Evolutionary conservation across 2,113 vertebrate species (phyloP).

Genomic region (Prunella himalayana): DNA sequence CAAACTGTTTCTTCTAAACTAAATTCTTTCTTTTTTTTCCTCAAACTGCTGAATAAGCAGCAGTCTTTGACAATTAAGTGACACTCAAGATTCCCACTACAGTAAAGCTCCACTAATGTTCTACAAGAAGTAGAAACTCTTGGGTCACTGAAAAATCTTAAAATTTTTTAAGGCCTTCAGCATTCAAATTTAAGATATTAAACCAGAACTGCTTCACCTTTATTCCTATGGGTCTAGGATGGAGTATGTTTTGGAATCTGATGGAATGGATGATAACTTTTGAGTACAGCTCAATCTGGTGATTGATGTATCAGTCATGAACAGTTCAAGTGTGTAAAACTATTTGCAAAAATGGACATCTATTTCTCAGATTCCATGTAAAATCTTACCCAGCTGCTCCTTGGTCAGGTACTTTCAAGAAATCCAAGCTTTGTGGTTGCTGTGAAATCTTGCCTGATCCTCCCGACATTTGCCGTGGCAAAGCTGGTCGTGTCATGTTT

Average conservation of each 20-base stretch:
- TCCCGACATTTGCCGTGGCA: conserved; percentile 77
- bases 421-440: conserved; percentile 86
- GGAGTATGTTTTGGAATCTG: neutral
- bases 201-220: neutral
- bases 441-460: conserved; percentile 72
- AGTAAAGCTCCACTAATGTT: neutral
- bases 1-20: neutral
- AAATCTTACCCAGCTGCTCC: conserved; percentile 94
- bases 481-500: conserved; percentile 71
- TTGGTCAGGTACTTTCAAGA: conserved; percentile 91
- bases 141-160: neutral
- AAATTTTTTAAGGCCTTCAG: neutral
- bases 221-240: neutral
- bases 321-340: neutral
- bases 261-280: neutral
- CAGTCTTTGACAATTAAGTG: neutral
- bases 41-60: neutral
- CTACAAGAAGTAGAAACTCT: neutral
- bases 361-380: neutral
- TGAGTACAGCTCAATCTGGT: neutral
- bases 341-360: neutral
- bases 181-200: neutral
- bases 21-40: neutral
- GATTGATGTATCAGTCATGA: neutral
- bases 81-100: neutral